A percentile compares a stretch with the other conserved stretches of the same genome.
These are phyloP conservation scores for Sinonovacula constricta DNA, from an alignment of 1,140 invertebrate species.

Conservation along the genomic window DNA sequence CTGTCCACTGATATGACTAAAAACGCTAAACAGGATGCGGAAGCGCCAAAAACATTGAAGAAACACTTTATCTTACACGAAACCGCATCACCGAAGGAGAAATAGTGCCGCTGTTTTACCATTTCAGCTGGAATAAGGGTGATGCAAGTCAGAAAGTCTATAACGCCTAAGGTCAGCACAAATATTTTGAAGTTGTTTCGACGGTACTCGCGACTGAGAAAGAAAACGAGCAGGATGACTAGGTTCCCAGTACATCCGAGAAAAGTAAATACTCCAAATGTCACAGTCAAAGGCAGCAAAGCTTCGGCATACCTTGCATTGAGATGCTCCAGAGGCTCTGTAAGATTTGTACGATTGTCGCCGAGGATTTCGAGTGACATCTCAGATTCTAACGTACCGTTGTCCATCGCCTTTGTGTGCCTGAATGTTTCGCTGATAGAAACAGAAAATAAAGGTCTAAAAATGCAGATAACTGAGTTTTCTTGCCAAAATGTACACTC, in stretches of 20 bases:
- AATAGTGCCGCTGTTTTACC: slow-evolving; percentile 31
- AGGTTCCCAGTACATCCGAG: slow-evolving; percentile 28
- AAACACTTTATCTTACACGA: slow-evolving; percentile 44
- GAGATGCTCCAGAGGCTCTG: too few relatives aligned
- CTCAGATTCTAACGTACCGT: too few relatives aligned
- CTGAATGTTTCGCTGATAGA: too few relatives aligned
- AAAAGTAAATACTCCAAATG: slow-evolving; percentile 22
- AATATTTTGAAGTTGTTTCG: slow-evolving; percentile 44
- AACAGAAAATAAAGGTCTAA: too few relatives aligned
- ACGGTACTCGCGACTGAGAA: slow-evolving; percentile 16
- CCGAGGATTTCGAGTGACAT: too few relatives aligned
- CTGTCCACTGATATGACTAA: slow-evolving; percentile 36
- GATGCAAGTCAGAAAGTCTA: slow-evolving; percentile 32
- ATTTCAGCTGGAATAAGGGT: slow-evolving; percentile 44
- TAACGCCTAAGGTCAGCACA: slow-evolving; percentile 25
- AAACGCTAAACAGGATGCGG: slow-evolving; percentile 12
- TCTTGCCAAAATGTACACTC: too few relatives aligned
- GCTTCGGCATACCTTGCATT: slow-evolving; percentile 32
- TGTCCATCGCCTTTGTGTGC: too few relatives aligned
- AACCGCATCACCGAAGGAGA: slow-evolving; percentile 17
- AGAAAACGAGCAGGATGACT: slow-evolving; percentile 27
- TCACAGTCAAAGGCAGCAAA: slow-evolving; percentile 22
- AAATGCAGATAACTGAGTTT: too few relatives aligned
- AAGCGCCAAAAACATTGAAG: slow-evolving; percentile 26
- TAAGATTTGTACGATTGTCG: too few relatives aligned